A percentile compares a stretch with the other conserved stretches of the same genome.
These are phyloP conservation scores for Platycheirus albimanus DNA, from an alignment of 2,888 invertebrate genomes.

Conservation along the genomic window DNA sequence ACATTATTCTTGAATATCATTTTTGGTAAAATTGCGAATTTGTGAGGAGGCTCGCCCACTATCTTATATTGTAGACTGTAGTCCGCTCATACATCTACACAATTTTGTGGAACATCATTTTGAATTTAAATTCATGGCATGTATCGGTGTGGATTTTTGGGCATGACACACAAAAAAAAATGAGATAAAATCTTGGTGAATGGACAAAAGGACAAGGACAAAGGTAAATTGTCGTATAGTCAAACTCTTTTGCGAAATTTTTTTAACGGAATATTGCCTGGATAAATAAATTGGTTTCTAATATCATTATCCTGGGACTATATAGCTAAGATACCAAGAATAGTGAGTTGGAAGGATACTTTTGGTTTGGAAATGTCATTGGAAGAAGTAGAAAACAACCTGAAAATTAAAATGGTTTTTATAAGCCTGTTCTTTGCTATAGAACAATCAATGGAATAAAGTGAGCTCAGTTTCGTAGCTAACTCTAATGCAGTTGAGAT, in stretches of 20 bases:
- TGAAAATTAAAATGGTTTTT: no score
- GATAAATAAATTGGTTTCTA: not conserved
- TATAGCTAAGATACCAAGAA: no score
- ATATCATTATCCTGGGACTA: not conserved
- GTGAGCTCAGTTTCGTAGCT: no score
- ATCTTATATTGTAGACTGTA: no score
- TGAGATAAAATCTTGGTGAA: not conserved
- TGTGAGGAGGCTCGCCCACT: not conserved
- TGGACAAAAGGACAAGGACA: not conserved
- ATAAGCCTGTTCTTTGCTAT: no score
- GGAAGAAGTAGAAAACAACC: no score
- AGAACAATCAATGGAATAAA: no score
- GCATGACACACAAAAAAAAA: not conserved
- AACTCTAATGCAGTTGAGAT: no score
- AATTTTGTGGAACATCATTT: not conserved
- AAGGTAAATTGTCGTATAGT: not conserved
- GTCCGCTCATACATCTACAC: no score
- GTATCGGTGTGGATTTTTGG: not conserved
- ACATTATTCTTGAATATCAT: constrained; percentile 1
- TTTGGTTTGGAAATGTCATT: no score
- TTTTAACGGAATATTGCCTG: not conserved
- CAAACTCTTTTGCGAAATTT: not conserved
- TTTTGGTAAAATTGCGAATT: constrained; percentile 5
- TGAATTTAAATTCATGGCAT: not conserved
- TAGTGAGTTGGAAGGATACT: no score